These are phyloP conservation scores for Poeciliopsis paucimaculata DNA, from an alignment of 2,797 vertebrate genomes.

Conservation along the genomic window DNA sequence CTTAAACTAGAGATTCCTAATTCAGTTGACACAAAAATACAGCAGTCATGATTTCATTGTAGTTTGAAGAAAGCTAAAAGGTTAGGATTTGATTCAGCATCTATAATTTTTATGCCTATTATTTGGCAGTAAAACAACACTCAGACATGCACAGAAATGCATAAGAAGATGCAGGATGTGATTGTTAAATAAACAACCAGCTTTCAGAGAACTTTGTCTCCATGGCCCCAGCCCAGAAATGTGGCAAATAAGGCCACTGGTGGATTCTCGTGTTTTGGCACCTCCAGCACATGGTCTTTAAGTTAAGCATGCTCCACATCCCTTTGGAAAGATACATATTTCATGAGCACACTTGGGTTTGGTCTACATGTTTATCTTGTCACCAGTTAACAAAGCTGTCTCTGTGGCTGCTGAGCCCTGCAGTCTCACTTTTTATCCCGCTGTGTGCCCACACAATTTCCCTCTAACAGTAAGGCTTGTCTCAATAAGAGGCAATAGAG, in stretches of 20 bases:
- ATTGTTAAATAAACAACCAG: constrained; percentile 28
- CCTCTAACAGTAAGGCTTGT: constrained; percentile 28
- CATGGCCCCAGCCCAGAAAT: constrained; percentile 9
- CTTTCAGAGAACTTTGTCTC: constrained; percentile 35
- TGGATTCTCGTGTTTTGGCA: constrained; percentile 32
- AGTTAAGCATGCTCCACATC: constrained; percentile 43
- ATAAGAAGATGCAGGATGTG: constrained; percentile 3
- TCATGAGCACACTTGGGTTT: constrained; percentile 58
- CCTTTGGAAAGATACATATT: constrained; percentile 57
- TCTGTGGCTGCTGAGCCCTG: constrained; percentile 35
- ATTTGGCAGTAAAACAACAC: constrained; percentile 1
- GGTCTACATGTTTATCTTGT: constrained; percentile 59
- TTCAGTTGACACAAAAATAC: not conserved
- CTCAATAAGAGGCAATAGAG: constrained; percentile 35
- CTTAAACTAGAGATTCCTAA: not conserved
- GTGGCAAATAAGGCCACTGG: constrained; percentile 31
- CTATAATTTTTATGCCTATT: not conserved
- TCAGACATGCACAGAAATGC: constrained; percentile 22
- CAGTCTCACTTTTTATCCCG: constrained; percentile 36
- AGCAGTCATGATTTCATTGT: not conserved
- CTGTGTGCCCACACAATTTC: constrained; percentile 20
- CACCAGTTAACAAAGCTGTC: constrained; percentile 58
- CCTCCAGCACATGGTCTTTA: constrained; percentile 30
- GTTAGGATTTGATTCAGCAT: not conserved
- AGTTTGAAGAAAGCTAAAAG: not conserved